Evolutionary conservation across 2,113 vertebrate species (phyloP).

Genomic region (Loxodonta africana): DNA sequence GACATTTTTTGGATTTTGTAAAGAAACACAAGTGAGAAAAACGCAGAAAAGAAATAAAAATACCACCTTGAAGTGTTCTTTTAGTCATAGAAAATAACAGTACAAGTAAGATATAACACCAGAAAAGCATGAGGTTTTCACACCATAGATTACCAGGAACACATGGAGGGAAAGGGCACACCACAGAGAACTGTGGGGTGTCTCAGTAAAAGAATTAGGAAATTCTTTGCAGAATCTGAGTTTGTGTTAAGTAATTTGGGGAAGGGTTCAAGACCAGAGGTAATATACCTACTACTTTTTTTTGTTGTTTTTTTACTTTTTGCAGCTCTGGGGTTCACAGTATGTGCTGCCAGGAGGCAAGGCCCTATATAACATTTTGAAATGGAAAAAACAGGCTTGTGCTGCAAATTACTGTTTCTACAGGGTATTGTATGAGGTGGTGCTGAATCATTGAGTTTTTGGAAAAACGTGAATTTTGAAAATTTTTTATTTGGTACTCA

Average conservation of each 20-base stretch:
- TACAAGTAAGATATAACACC: neutral
- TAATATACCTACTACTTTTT: no score
- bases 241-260: neutral
- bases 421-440: no score
- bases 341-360: no score
- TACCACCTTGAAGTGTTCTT: neutral
- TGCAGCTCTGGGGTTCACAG: no score
- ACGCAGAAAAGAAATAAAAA: neutral
- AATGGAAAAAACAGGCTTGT: no score
- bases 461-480: no score
- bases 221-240: neutral
- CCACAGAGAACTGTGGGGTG: neutral
- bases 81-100: neutral
- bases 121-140: conserved; percentile 6
- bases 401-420: no score
- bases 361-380: no score
- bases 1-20: neutral
- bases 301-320: no score
- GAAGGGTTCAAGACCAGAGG: neutral
- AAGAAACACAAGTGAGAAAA: conserved; percentile 14
- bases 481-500: no score
- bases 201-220: neutral
- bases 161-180: neutral
- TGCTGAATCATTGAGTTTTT: no score
- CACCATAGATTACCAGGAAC: neutral